These are phyloP conservation scores for Empidonax alnorum DNA, from an alignment of 2,113 vertebrate genomes.

Conservation along the genomic window DNA sequence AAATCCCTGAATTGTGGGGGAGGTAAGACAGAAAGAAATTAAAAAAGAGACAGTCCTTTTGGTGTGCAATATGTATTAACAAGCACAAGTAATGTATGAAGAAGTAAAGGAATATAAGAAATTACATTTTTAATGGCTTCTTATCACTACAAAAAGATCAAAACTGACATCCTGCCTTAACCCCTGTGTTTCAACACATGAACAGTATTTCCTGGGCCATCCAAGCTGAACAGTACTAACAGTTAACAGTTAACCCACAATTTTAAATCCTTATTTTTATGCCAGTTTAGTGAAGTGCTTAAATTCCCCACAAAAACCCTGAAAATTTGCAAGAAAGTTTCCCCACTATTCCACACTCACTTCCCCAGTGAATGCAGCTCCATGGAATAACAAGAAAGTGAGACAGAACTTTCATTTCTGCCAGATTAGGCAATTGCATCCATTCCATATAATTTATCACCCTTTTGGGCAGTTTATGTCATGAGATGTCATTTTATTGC, in stretches of 20 bases:
- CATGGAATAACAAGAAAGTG: background rate
- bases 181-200: background rate
- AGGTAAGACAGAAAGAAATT: background rate
- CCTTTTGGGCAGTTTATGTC: slow-evolving; percentile 46
- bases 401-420: slow-evolving; percentile 16
- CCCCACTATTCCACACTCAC: background rate
- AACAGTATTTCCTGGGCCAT: background rate
- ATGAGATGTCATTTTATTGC: slow-evolving; percentile 40
- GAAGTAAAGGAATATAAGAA: background rate
- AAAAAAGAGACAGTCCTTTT: background rate
- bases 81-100: background rate
- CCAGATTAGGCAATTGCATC: slow-evolving; percentile 56
- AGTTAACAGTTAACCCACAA: slow-evolving; percentile 74
- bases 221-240: slow-evolving; percentile 20
- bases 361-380: background rate
- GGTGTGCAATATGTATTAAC: background rate
- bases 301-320: slow-evolving; percentile 33
- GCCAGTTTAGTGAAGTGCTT: slow-evolving; percentile 38
- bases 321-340: slow-evolving; percentile 25
- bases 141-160: background rate
- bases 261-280: slow-evolving; percentile 62
- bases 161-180: slow-evolving; percentile 2
- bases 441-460: slow-evolving; percentile 20
- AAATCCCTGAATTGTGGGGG: background rate
- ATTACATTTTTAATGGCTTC: background rate